Evolutionary conservation across 2,797 vertebrate species (phyloP), one percentile per base, ranked within the genome.

Genomic region (Enteromius argenteus): DNA sequence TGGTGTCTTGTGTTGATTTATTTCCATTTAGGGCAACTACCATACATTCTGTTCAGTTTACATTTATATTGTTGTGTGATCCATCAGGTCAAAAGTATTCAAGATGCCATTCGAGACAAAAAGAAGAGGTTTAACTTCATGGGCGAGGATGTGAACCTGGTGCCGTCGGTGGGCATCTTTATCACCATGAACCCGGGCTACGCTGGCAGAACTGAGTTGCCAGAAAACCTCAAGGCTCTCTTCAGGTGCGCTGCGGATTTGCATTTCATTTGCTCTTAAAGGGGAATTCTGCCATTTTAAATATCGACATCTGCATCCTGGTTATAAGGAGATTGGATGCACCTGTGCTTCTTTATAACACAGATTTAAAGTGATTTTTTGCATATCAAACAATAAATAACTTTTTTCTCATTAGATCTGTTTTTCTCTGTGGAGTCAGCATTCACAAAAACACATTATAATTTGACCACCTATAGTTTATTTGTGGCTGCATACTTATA

Each of bases 181-280:
- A 98, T 99, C 93, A 99, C 98, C 1, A 99, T 99, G 98, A 99
- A 99, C 88, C 98, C 98, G 0, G 98, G 98, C 17, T 99, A 99
- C 0, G 97, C 98, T 0, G 98, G 98, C 19, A 95, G 98, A 84
- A 98, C 98, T 0, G 98, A 99, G 90, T 95, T 99, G 4, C 98
- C 98, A 0, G 98, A 99, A 91, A 99, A 99, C 87, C 96, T 99
- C 66, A 99, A 99, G 91, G 96, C 97, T 69, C 96, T 99, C 42
- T 99, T 99, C 94, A 96, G 98, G 98, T 98, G 66, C 91, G 93
- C 75, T n/a, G 19, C 5, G 27, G 51, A 66, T 46, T 32, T 58
- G n/a, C 44, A 23, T 23, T 32, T 69, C n/a, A 66, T 74, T 82
- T 74, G 53, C 46, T 71, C n/a, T 71, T 80, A 68, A 67, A 79